Percentiles rank a stretch among this genome's conserved stretches.
These are phyloP conservation scores for Amphipoea lucens DNA, from an alignment of 2,888 invertebrate genomes.

Conservation along the genomic window DNA sequence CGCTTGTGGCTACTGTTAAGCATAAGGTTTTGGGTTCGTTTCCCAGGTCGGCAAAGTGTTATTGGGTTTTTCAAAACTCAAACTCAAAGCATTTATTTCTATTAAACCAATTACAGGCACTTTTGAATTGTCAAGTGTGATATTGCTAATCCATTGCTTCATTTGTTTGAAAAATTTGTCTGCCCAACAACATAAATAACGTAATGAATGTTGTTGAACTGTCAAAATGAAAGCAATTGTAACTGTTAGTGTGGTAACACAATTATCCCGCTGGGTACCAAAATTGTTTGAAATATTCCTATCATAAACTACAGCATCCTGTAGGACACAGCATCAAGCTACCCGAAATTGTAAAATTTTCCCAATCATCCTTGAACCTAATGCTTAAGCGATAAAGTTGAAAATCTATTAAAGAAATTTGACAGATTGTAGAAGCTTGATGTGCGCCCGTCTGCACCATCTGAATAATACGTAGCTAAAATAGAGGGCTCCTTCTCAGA, in stretches of 20 bases:
- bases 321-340: not conserved
- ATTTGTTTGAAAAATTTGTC: not conserved
- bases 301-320: not conserved
- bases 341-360: no score
- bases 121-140: no score
- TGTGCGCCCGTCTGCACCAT: not conserved
- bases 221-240: not conserved
- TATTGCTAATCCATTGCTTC: not conserved
- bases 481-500: constrained; percentile 4
- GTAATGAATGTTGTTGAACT: not conserved
- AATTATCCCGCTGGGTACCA: not conserved
- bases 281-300: not conserved
- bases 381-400: no score
- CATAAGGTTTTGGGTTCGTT: not conserved
- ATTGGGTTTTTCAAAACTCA: no score
- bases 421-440: no score
- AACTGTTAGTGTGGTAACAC: not conserved
- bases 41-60: not conserved
- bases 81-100: no score
- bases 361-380: no score
- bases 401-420: no score
- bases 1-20: not conserved
- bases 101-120: no score
- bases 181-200: not conserved
- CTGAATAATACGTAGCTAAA: constrained; percentile 1